Conservation (phyloP, 2,888 invertebrate species). For the Aspidiotus destructor region DNA sequence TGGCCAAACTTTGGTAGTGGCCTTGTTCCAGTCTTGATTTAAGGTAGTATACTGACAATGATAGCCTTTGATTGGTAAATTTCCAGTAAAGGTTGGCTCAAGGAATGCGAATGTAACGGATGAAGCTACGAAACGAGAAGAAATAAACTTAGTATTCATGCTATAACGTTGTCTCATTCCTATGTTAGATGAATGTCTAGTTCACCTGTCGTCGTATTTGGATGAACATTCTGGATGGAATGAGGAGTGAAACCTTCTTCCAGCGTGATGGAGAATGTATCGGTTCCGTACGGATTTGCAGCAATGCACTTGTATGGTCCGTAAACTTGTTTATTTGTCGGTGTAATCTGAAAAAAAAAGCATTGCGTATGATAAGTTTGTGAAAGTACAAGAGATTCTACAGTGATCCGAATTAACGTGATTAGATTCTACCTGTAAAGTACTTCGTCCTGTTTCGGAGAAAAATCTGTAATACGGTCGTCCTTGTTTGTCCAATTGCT, state of each 20-base stretch:
- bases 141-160: not conserved
- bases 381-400: too few species aligned
- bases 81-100: slow-evolving; percentile 63
- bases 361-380: too few species aligned
- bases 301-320: slow-evolving; percentile 73
- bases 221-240: slow-evolving; percentile 54
- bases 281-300: slow-evolving; percentile 61
- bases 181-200: slow-evolving; percentile 3
- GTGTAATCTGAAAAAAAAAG: slow-evolving; percentile 47
- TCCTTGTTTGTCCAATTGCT: not conserved
- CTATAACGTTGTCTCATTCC: not conserved
- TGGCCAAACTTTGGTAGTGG: slow-evolving; percentile 67
- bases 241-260: slow-evolving; percentile 64
- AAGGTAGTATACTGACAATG: slow-evolving; percentile 66
- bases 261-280: slow-evolving; percentile 58
- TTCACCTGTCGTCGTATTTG: slow-evolving; percentile 55
- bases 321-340: slow-evolving; percentile 56
- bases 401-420: too few species aligned
- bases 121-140: slow-evolving; percentile 51
- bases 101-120: slow-evolving; percentile 69
- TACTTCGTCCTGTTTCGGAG: too few species aligned
- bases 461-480: too few species aligned
- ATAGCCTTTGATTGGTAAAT: slow-evolving; percentile 63
- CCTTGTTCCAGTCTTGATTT: slow-evolving; percentile 56
- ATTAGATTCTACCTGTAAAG: too few species aligned